Evolutionary conservation across 2,113 vertebrate genomes (phyloP), one percentile per base, ranked within the genome.

Genomic region (Corydoras maculifer): DNA sequence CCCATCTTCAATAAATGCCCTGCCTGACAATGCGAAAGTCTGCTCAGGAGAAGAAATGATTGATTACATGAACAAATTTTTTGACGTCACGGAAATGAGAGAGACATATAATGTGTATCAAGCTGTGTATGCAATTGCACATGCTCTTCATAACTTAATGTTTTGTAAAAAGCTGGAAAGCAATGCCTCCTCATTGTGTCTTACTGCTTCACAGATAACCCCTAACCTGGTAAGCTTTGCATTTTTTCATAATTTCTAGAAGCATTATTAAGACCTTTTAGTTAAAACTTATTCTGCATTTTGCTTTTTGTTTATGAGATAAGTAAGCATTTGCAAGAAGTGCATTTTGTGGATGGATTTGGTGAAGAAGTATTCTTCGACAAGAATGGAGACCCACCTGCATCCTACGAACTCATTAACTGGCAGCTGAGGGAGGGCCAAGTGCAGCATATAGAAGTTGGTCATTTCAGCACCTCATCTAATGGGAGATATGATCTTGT

Each of bases 111-210:
- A 88, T 75, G 87, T 90, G 2, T 87, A 91, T 67, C 88, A 88
- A 69, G 90, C 87, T 29, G 88, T 88, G 8, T 88, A 90, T 83
- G 85, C 87, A 11, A 80, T 90, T n/a, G 88, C 90, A 68, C 84
- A 89, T 25, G 86, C 86, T 0, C 75, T 90, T 15, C 88, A 89
- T 48, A 62, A 79, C 9, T 65, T 87, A 32, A 11, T 89, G 50
- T 89, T 87, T 70, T 91, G 90, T 68, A 13, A 82, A 74, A 61
- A 75, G 10, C 67, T 25, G 13, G 59, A 73, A 62, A 62, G 32
- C 50, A 59, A 77, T 66, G 2, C 35, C 7, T 1, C 54, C 9
- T 76, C 5, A 9, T 69, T 31, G 3, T 91, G 89, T 72, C 65
- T 85, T 14, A 85, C 86, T 43, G 6, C 82, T 58, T 87, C 87